These are phyloP conservation scores for Scaptomyza montana DNA, from an alignment of 1,140 invertebrate genomes.

Conservation along the genomic window DNA sequence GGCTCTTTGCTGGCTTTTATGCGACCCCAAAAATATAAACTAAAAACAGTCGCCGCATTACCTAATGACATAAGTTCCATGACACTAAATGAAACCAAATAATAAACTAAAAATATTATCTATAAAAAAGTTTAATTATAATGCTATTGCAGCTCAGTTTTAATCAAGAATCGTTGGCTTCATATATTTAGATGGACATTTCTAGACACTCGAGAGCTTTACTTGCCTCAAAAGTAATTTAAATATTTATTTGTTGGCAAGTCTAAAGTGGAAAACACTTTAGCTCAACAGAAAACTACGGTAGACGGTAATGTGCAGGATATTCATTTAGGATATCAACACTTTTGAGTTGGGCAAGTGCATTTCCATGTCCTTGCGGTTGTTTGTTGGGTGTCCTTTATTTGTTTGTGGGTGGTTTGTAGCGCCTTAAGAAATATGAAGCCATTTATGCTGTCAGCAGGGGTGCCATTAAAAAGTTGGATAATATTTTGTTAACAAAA, in stretches of 20 bases:
- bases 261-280: not conserved
- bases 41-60: conserved; percentile 13
- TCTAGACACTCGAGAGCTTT: not conserved
- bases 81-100: not conserved
- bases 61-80: conserved; percentile 42
- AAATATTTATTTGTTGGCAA: not conserved
- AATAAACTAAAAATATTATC: conserved; percentile 7
- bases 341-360: conserved; percentile 17
- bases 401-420: conserved; percentile 1
- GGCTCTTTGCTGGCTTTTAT: conserved; percentile 14
- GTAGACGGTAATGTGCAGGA: not conserved
- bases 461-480: conserved; percentile 72
- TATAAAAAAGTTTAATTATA: no score
- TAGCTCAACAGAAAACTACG: not conserved
- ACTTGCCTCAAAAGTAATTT: not conserved
- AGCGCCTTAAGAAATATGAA: conserved; percentile 54
- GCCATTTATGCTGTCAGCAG: conserved; percentile 41
- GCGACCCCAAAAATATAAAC: conserved; percentile 8
- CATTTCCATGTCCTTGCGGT: conserved; percentile 27
- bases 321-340: conserved; percentile 15
- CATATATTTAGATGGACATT: not conserved
- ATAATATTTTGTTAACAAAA: conserved; percentile 75
- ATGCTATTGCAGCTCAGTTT: no score
- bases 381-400: not conserved
- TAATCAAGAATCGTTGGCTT: no score